Conservation (phyloP, 2,888 invertebrate species). For the Tetropium fuscum region DNA sequence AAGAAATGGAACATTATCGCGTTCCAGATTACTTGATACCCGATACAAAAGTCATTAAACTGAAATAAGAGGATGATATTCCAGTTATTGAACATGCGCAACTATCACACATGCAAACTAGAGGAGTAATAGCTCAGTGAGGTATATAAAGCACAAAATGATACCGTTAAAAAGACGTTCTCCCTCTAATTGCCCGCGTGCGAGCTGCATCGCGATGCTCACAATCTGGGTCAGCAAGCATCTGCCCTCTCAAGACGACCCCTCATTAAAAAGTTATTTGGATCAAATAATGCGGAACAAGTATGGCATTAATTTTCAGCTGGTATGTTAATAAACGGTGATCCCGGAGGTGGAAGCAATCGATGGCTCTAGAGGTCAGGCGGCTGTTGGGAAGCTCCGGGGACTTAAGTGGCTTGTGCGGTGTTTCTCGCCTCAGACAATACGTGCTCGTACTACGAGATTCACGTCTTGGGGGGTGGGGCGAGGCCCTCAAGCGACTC, state of each 20-base stretch:
- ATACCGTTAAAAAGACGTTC: too few species aligned
- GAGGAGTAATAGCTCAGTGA: too few species aligned
- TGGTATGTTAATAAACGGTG: constrained; percentile 34
- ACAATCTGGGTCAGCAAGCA: constrained; percentile 7
- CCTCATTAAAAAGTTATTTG: constrained; percentile 29
- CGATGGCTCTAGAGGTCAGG: constrained; percentile 39
- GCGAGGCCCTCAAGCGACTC: not conserved
- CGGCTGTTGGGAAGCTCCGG: constrained; percentile 26
- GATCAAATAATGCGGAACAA: constrained; percentile 12
- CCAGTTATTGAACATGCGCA: too few species aligned
- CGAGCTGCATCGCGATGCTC: too few species aligned
- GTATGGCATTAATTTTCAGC: constrained; percentile 23
- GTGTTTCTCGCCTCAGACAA: constrained; percentile 36
- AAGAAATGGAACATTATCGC: too few species aligned
- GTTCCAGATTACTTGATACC: too few species aligned
- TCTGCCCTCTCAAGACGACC: not conserved
- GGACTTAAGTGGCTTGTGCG: constrained; percentile 36
- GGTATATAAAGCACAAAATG: too few species aligned
- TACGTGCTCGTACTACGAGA: constrained; percentile 39
- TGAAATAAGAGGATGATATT: too few species aligned
- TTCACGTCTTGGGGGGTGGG: constrained; percentile 12
- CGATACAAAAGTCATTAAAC: too few species aligned
- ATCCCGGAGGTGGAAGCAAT: constrained; percentile 31
- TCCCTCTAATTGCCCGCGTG: too few species aligned
- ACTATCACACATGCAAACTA: too few species aligned